Conservation (phyloP, 2,797 vertebrate genomes). For the Linurgus olivaceus region DNA sequence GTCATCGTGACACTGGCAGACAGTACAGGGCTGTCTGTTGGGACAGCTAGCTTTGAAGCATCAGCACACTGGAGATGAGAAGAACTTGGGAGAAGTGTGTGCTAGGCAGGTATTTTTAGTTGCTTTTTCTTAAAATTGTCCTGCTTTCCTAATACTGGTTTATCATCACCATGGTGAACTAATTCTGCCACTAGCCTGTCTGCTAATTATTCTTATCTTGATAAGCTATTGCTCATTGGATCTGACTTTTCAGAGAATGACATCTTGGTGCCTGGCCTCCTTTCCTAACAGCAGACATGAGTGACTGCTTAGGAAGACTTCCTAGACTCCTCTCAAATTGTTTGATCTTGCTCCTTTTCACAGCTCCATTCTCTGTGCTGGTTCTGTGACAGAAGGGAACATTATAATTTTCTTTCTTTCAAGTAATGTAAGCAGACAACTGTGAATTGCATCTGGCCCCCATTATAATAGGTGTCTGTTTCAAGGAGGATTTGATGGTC, state of each 20-base stretch:
- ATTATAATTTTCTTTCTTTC: neutral
- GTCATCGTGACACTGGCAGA: neutral
- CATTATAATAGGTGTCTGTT: neutral
- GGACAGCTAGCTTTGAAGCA: neutral
- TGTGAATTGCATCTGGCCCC: neutral
- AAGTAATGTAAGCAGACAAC: neutral
- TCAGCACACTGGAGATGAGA: neutral
- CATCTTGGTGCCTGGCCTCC: neutral
- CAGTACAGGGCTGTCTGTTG: neutral
- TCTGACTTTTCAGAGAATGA: neutral
- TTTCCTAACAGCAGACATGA: neutral
- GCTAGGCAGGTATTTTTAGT: neutral
- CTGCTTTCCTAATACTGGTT: neutral
- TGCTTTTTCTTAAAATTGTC: neutral
- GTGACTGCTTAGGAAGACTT: neutral
- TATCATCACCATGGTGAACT: neutral
- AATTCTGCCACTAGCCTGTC: neutral
- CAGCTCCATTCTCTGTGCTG: neutral
- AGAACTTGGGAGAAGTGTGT: neutral
- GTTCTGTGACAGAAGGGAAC: neutral
- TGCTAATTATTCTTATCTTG: neutral
- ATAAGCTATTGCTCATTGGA: neutral
- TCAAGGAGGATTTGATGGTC: neutral
- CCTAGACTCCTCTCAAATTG: neutral
- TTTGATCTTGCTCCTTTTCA: neutral